Conservation (phyloP, 2,888 invertebrate genomes). For the Isoperla grammatica region DNA sequence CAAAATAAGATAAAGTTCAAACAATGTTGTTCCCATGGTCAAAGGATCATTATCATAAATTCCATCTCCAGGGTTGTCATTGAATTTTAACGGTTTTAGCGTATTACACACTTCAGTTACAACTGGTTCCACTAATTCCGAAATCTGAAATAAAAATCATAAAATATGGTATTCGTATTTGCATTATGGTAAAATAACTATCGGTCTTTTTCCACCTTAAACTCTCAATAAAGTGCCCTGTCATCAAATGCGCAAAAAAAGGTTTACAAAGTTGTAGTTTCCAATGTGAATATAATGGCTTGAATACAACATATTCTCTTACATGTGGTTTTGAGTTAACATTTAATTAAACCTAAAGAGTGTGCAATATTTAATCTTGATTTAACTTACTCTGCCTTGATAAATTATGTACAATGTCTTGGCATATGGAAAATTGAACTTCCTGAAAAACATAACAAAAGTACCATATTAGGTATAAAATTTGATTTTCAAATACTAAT, state of each 20-base stretch:
- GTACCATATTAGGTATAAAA: background rate
- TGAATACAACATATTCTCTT: too few relatives aligned
- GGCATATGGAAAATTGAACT: constrained; percentile 67
- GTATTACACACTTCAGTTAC: constrained; percentile 67
- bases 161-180: too few relatives aligned
- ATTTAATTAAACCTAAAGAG: too few relatives aligned
- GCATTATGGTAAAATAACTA: too few relatives aligned
- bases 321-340: too few relatives aligned
- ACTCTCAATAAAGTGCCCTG: too few relatives aligned
- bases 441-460: constrained; percentile 48
- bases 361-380: too few relatives aligned
- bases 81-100: constrained; percentile 58
- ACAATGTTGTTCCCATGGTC: constrained; percentile 79
- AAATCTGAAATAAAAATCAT: constrained; percentile 36
- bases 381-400: constrained; percentile 44
- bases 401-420: constrained; percentile 65
- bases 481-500: constrained; percentile 1
- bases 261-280: too few relatives aligned
- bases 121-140: constrained; percentile 64
- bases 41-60: constrained; percentile 55
- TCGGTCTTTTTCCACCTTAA: too few relatives aligned
- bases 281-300: too few relatives aligned
- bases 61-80: constrained; percentile 28
- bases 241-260: too few relatives aligned
- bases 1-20: constrained; percentile 85